Percentiles rank a stretch among this genome's conserved stretches.
Conservation (phyloP, 2,113 vertebrate species). For the Melanocharis versteri region DNA sequence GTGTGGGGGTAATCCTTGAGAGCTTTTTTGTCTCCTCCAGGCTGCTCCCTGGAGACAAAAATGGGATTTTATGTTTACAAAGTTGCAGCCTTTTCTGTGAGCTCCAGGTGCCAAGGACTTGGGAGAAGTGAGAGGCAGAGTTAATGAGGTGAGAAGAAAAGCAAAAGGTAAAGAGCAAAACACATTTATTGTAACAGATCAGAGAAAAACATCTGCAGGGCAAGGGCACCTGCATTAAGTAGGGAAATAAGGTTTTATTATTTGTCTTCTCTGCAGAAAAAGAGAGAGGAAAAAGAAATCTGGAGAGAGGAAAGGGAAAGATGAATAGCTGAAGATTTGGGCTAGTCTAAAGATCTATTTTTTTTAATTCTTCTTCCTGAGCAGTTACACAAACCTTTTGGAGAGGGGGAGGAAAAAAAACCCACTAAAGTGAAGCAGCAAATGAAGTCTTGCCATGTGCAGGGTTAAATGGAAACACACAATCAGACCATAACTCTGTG, state of each 20-base stretch:
- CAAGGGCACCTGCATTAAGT: not conserved
- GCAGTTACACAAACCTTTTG: not conserved
- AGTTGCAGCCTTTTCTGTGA: not conserved
- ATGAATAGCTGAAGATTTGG: not conserved
- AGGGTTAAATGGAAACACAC: constrained; percentile 59
- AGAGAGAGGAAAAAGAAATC: not conserved
- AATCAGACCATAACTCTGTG: constrained; percentile 36
- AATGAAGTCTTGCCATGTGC: constrained; percentile 38
- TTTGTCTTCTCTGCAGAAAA: not conserved
- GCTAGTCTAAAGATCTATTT: not conserved
- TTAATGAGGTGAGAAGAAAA: constrained; percentile 74
- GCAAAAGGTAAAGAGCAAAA: constrained; percentile 49
- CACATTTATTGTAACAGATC: constrained; percentile 26
- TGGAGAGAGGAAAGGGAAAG: not conserved
- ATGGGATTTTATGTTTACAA: not conserved
- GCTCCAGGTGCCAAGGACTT: constrained; percentile 65
- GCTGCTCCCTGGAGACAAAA: not conserved
- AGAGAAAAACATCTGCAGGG: constrained; percentile 40
- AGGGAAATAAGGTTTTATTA: not conserved
- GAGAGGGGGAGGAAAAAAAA: not conserved
- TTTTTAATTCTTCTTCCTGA: not conserved
- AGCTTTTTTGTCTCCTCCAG: not conserved
- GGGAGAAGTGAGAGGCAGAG: constrained; percentile 64
- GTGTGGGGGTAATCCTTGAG: not conserved
- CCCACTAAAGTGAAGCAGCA: not conserved